Base-by-base conservation (phyloP, 2,797 vertebrate species). In the Knipowitschia caucasica region DNA sequence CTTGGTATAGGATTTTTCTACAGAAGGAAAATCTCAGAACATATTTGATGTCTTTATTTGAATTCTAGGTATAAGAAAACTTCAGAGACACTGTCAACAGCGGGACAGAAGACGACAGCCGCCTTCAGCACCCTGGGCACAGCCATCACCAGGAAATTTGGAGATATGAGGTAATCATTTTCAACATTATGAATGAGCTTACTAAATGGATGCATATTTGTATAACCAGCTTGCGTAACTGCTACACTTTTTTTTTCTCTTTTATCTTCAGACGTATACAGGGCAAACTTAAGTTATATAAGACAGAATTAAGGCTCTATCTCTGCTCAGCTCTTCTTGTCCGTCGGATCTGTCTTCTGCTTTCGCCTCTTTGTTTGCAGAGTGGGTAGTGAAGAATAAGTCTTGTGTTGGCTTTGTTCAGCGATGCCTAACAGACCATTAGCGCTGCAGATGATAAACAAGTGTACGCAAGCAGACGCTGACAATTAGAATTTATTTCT, bases 21-120 rank as follows among this genome's bases (percentile, higher is more conserved):
- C n/a, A n/a, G n/a, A n/a, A n/a, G n/a, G 9, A 31, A 31, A 33
- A 14, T 33, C 9, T 17, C 18, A 12, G 3, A 17, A 18, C 10
- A 39, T 21, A 39, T 39, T 39, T 38, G 12, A 11, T 21, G 11
- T 42, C 18, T 39, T 21, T 12, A 18, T 12, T 23, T 11, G 1
- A 44, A 14, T 14, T n/a, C n/a, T 71, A 99, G 96, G 55, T 99
- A 96, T 71, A 99, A 95, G 88, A 98, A 94, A 83, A 99, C 97
- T 2, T 95, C 98, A 0, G 97, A 98, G 82, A 96, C 95, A 0
- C 72, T 99, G 65, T 93, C 88, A 78, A 95, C 96, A 0, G 96
- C 96, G 0, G 95, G 97, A 60, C 95, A 95, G 81, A 98, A 87
- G 71, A 97, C 97, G 18, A 86, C 95, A 0, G 90, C 92, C 4